Evolutionary conservation across 2,888 invertebrate genomes (phyloP), one percentile per base, ranked within the genome.

Genomic region (Schizotus pectinicornis): DNA sequence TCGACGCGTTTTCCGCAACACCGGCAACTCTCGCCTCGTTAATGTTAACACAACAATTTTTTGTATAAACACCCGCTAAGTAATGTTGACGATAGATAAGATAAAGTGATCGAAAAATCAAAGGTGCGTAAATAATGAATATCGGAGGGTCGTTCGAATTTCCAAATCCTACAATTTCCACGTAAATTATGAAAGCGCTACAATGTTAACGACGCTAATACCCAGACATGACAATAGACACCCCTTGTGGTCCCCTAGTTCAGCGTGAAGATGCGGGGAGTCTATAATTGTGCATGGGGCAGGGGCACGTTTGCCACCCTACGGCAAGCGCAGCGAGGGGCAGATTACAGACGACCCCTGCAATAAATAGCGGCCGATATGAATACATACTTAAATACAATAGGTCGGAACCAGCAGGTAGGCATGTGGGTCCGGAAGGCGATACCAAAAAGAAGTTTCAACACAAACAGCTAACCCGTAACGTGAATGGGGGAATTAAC

Each of bases 311-410:
- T 56, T 41, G 43, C 51, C 33, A 33, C 42, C 55, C 51, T 46
- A 47, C 50, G 51, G 45, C 38, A 52, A 41, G 41, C 59, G 9
- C 59, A 56, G 59, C 52, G 35, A 59, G 59, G 52, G 59, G 56
- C 59, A 53, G 57, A 52, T 57, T 53, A 57, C 35, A 37, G 55
- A 51, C 46, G 59, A 59, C 59, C 59, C 59, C 56, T 52, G 47
- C 59, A 59, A 64, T 67, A 67, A 67, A 67, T 67, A 67, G 63
- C 68, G 65, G 68, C 68, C 64, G 68, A 68, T 67, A 67, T 67
- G 65, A 68, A 68, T 67, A 65, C 61, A 63, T 58, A 47, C 50
- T 49, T 33, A 38, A 51, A 34, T 14, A 59, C 59, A 59, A 59
- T 49, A 30, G 43, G 41, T 45, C 13, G 38, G 34, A 43, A 53